A percentile compares a stretch with the other conserved stretches of the same genome.
Conservation (phyloP, 2,113 vertebrate genomes). For the Myanophis thanlyinensis region DNA sequence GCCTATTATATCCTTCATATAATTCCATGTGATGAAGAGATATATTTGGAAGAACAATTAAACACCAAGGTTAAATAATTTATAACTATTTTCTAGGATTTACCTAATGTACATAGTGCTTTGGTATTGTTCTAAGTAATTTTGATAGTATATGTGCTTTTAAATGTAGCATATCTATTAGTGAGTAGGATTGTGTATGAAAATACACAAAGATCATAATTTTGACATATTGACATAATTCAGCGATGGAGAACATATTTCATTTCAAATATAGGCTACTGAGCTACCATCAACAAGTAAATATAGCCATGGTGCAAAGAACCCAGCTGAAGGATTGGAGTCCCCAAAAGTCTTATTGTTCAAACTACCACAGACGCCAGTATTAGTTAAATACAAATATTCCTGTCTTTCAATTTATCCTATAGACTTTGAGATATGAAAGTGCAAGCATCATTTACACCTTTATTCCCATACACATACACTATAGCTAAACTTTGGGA, state of each 20-base stretch:
- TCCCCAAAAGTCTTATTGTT: too few relatives aligned
- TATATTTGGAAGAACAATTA: neutral
- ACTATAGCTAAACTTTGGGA: too few relatives aligned
- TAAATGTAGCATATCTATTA: neutral
- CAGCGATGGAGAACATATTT: neutral
- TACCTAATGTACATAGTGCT: neutral
- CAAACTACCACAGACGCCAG: too few relatives aligned
- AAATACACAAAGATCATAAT: neutral
- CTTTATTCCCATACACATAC: too few relatives aligned
- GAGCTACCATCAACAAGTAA: neutral
- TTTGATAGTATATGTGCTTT: neutral
- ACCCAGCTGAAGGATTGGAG: too few relatives aligned
- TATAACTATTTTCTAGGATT: neutral
- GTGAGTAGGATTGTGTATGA: neutral
- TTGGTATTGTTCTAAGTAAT: neutral
- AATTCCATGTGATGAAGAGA: neutral
- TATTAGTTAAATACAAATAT: too few relatives aligned
- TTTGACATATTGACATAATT: slow-evolving; percentile 22
- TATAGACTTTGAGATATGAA: too few relatives aligned
- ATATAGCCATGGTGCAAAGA: too few relatives aligned
- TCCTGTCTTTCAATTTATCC: too few relatives aligned
- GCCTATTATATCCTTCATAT: neutral
- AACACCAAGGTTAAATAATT: neutral
- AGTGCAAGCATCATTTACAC: too few relatives aligned
- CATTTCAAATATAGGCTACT: neutral